Evolutionary conservation across 2,797 vertebrate species (phyloP).

Genomic region (Amphiprion clarkii): DNA sequence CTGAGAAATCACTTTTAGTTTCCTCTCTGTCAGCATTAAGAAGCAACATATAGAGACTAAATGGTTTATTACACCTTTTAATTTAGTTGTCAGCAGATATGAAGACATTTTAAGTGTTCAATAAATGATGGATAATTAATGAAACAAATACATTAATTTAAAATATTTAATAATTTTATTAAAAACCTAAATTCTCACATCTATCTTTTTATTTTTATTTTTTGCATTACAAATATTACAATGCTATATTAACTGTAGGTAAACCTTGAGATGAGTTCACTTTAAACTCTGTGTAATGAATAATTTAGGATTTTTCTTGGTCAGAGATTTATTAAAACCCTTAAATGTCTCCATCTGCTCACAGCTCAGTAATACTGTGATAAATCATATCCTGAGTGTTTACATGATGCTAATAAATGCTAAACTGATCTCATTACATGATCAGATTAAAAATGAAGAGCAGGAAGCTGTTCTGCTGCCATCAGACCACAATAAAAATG

Average conservation of each 20-base stretch:
- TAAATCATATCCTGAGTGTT: neutral
- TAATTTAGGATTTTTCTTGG: too few relatives aligned
- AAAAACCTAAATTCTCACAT: too few relatives aligned
- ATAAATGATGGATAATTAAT: too few relatives aligned
- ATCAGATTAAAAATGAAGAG: neutral
- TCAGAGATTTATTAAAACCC: neutral
- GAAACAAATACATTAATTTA: too few relatives aligned
- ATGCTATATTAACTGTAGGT: neutral
- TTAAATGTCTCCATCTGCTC: neutral
- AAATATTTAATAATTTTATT: too few relatives aligned
- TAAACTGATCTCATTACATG: neutral
- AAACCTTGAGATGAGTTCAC: neutral
- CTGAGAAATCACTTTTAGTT: too few relatives aligned
- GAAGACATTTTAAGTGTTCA: neutral
- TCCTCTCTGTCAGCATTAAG: neutral
- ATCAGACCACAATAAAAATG: constrained; percentile 14
- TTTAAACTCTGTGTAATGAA: neutral
- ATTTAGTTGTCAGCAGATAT: neutral
- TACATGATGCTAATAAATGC: constrained; percentile 9
- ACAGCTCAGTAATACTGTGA: neutral
- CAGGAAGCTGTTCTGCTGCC: neutral
- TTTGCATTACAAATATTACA: too few relatives aligned
- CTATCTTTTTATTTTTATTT: too few relatives aligned
- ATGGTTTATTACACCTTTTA: neutral
- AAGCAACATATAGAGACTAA: neutral